Conservation (phyloP, 2,888 invertebrate species). For the Pyrrhia umbra region DNA sequence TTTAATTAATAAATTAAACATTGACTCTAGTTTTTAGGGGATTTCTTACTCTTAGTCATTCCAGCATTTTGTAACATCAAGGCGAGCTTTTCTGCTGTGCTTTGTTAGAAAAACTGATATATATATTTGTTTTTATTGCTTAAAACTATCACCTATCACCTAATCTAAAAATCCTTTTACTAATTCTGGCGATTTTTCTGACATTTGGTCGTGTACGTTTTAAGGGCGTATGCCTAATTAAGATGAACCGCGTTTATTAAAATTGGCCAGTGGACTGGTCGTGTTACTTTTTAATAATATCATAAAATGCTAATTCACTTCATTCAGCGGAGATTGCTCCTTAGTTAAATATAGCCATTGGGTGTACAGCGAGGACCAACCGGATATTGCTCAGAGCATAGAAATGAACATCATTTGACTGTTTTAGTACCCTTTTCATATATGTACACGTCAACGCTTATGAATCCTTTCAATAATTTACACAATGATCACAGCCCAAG, state of each 20-base stretch:
- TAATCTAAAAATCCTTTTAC: background rate
- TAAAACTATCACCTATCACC: too few species aligned
- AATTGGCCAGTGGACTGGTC: constrained; percentile 23
- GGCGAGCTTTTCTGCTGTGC: too few species aligned
- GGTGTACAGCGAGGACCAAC: constrained; percentile 65
- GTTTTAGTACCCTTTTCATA: constrained; percentile 66
- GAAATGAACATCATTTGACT: constrained; percentile 71
- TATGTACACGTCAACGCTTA: constrained; percentile 59
- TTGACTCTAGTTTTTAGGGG: too few species aligned
- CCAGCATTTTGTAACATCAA: too few species aligned
- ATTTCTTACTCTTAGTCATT: too few species aligned
- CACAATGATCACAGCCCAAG: constrained; percentile 55
- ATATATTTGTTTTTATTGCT: too few species aligned
- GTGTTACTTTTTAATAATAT: constrained; percentile 40
- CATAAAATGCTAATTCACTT: constrained; percentile 52
- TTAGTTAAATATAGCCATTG: constrained; percentile 68
- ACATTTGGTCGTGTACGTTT: constrained; percentile 12
- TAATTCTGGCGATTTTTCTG: background rate
- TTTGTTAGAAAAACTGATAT: too few species aligned
- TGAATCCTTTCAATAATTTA: constrained; percentile 64
- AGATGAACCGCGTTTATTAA: constrained; percentile 36
- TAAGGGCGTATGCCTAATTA: constrained; percentile 32
- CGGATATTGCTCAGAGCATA: constrained; percentile 73
- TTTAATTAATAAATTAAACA: too few species aligned
- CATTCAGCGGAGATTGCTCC: constrained; percentile 63